These are phyloP conservation scores for Calephelis perditalis DNA, from an alignment of 2,888 invertebrate genomes.

Conservation along the genomic window DNA sequence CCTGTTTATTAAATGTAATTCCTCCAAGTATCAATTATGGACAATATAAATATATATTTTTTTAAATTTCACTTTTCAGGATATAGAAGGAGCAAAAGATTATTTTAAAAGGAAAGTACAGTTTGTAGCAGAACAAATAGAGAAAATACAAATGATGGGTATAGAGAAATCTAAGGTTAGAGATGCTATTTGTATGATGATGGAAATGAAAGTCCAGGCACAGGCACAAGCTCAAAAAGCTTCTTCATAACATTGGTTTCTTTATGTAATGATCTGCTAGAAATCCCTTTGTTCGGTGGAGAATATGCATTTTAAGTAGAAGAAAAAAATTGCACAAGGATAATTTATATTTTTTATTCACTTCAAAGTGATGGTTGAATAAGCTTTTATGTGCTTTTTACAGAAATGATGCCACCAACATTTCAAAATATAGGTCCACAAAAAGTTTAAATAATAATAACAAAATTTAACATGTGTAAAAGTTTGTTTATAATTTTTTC, in stretches of 20 bases:
- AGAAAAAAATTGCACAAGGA: background rate
- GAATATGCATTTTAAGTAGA: conserved; percentile 17
- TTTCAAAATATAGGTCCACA: too few species aligned
- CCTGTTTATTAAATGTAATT: too few species aligned
- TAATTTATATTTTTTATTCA: background rate
- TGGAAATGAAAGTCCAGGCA: conserved; percentile 84
- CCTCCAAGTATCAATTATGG: too few species aligned
- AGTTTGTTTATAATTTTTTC: too few species aligned
- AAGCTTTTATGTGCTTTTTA: conserved; percentile 3
- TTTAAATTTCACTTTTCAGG: too few species aligned
- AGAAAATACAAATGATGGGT: conserved; percentile 91
- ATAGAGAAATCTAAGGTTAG: conserved; percentile 90
- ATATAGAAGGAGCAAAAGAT: too few species aligned
- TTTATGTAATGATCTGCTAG: background rate
- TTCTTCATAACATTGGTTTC: conserved; percentile 48
- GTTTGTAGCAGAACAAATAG: conserved; percentile 96
- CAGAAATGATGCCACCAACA: conserved; percentile 1
- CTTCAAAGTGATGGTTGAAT: background rate
- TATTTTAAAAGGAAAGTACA: conserved; percentile 64
- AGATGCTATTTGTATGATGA: conserved; percentile 86
- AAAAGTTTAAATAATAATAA: too few species aligned
- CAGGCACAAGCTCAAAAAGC: conserved; percentile 62
- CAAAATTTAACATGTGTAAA: too few species aligned
- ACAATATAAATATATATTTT: too few species aligned
- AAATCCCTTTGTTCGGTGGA: conserved; percentile 16